A percentile compares a stretch with the other conserved stretches of the same genome.
phyloP scores from a whole-genome alignment of 2,113 vertebrate genomes.

The Eulemur macaco region DNA sequence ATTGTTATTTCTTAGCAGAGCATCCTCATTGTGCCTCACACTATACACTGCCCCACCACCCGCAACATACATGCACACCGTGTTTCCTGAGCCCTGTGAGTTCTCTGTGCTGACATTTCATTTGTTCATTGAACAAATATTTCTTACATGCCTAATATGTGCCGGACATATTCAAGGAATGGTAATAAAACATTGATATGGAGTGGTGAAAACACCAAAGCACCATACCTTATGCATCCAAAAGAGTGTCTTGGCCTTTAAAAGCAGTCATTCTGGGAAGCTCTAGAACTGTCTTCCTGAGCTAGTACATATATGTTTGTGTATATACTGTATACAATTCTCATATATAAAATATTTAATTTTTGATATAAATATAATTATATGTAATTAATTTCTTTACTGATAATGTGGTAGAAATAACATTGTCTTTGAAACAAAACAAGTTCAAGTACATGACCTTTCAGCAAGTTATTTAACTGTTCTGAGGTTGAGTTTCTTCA shows the following conservation, averaged over 20 bases:
- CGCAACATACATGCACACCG: background rate
- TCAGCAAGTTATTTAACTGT: background rate
- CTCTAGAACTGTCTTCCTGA: background rate
- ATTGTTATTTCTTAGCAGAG: background rate
- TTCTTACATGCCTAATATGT: background rate
- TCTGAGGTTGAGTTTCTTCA: background rate
- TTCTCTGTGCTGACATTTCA: background rate
- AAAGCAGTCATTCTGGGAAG: background rate
- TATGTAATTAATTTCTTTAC: background rate
- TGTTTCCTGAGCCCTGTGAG: background rate
- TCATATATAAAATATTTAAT: background rate
- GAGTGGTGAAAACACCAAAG: background rate
- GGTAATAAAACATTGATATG: background rate
- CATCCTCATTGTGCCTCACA: background rate
- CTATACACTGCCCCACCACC: too few relatives aligned
- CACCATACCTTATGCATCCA: background rate
- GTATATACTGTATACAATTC: background rate
- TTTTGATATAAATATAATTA: background rate
- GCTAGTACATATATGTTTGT: background rate
- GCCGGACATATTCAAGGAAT: background rate
- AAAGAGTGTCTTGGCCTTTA: background rate
- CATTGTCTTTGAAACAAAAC: background rate
- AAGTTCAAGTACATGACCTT: background rate
- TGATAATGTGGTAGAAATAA: background rate
- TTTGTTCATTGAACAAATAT: background rate